phyloP scores from a whole-genome alignment of 2,797 vertebrate genomes.

The Heterohyrax brucei region DNA sequence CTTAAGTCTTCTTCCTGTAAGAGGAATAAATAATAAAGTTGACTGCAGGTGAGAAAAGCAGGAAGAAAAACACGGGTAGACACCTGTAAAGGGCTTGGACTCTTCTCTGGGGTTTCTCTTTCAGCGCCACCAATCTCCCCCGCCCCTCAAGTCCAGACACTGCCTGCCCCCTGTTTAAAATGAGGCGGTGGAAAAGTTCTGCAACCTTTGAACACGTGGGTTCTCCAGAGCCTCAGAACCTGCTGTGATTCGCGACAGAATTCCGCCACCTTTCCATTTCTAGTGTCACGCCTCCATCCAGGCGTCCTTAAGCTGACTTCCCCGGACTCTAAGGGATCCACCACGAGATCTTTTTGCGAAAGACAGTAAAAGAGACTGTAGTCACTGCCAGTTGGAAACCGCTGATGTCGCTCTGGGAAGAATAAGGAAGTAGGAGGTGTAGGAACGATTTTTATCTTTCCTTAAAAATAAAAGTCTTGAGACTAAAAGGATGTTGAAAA shows the following conservation, averaged over 20 bases:
- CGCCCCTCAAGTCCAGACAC: background rate
- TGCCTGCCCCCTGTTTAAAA: conserved; percentile 32
- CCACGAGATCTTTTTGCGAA: background rate
- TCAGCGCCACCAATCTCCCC: background rate
- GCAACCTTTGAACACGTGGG: conserved; percentile 75
- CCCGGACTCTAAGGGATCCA: background rate
- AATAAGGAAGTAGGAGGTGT: background rate
- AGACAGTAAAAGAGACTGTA: background rate
- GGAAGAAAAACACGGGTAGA: background rate
- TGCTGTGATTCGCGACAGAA: conserved; percentile 51
- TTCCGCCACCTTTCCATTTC: conserved; percentile 40
- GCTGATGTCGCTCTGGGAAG: background rate
- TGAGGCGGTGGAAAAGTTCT: conserved; percentile 74
- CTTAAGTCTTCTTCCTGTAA: conserved; percentile 41
- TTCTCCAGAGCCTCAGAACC: conserved; percentile 62
- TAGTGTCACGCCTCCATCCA: conserved; percentile 69
- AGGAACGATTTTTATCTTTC: conserved; percentile 51
- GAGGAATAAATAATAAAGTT: conserved; percentile 72
- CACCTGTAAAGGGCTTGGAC: background rate
- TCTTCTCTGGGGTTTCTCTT: background rate
- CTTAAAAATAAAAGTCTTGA: background rate
- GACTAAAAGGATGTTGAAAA: background rate
- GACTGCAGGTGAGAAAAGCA: background rate
- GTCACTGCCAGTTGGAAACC: conserved; percentile 54
- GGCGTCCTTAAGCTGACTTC: background rate